These are phyloP conservation scores for Pseudomyrmex pallidus DNA, from an alignment of 1,140 invertebrate species.

Conservation along the genomic window DNA sequence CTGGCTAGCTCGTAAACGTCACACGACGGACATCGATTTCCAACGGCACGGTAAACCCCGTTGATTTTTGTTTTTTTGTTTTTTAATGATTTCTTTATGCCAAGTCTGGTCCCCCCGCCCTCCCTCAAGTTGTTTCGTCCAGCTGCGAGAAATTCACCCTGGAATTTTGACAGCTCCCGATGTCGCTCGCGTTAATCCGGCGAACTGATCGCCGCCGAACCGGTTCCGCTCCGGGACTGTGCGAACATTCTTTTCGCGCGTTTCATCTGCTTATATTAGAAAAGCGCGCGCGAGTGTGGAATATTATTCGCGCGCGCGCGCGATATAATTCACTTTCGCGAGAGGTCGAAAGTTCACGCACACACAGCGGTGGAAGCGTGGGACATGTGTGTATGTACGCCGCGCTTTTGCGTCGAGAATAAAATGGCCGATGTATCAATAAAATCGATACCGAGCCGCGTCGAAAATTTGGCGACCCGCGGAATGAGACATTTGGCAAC, in stretches of 20 bases:
- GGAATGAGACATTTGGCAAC: constrained; percentile 74
- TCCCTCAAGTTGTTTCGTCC: background rate
- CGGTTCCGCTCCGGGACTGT: background rate
- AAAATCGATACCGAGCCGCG: constrained; percentile 61
- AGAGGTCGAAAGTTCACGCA: no score
- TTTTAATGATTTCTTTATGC: constrained; percentile 17
- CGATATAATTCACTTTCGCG: no score
- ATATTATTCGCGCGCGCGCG: no score
- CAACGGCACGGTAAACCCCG: constrained; percentile 12
- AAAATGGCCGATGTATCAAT: constrained; percentile 62
- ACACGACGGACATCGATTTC: constrained; percentile 61
- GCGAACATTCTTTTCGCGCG: background rate
- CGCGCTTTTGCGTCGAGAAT: constrained; percentile 25
- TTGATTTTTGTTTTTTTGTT: constrained; percentile 5
- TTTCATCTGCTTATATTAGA: background rate
- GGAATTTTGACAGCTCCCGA: background rate
- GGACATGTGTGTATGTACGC: background rate
- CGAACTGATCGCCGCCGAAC: constrained; percentile 12
- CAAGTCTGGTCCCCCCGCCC: no score
- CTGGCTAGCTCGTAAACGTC: constrained; percentile 60
- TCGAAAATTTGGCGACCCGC: constrained; percentile 73
- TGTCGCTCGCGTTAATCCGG: background rate
- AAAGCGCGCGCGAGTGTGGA: no score
- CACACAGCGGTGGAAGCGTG: no score
- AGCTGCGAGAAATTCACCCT: background rate